Evolutionary conservation across 2,113 vertebrate species (phyloP), one percentile per base, ranked within the genome.

Genomic region (Chlamydotis undulata): DNA sequence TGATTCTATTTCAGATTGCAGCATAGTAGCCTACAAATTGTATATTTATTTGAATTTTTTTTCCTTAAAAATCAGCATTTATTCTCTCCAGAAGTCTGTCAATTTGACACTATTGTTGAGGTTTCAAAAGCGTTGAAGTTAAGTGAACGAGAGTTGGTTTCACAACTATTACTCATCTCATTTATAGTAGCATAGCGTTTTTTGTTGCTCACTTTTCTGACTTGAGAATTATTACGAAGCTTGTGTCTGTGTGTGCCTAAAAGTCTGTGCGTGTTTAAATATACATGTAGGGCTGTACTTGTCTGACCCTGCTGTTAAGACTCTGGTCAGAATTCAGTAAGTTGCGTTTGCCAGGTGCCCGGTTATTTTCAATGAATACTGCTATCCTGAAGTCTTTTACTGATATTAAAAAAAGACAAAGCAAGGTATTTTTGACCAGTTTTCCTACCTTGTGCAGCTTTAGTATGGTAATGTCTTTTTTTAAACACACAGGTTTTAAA

Each of bases 131-230:
- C 22, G 31, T 24, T 19, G 1, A 10, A n/a, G 55, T 35, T 45
- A 73, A 14, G 31, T 2, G 6, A 59, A 55, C 0, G 0, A 25
- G 12, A 39, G 21, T 26, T 68, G 18, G 16, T 71, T 50, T 64
- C 35, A 19, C 29, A 26, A 0, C 59, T 21, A 0, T 43, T 43
- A 43, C 41, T 43, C 41, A 15, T 14, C 1, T 26, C 11, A 56
- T 16, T 75, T 22, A 12, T n/a, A 47, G 15, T 35, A 53, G 33
- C 13, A 4, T 16, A 52, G 22, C 47, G 18, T 26, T 75, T 57
- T 47, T 50, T 21, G 3, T 3, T 65, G 56, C n/a, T 89, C 0
- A 18, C 22, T 53, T 59, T 84, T 6, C 26, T 56, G 41, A 56
- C 75, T 61, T 26, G 31, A 57, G 74, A 69, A 28, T 57, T 64